Conservation (phyloP, 2,888 invertebrate genomes). For the Cremastinae sp. region DNA sequence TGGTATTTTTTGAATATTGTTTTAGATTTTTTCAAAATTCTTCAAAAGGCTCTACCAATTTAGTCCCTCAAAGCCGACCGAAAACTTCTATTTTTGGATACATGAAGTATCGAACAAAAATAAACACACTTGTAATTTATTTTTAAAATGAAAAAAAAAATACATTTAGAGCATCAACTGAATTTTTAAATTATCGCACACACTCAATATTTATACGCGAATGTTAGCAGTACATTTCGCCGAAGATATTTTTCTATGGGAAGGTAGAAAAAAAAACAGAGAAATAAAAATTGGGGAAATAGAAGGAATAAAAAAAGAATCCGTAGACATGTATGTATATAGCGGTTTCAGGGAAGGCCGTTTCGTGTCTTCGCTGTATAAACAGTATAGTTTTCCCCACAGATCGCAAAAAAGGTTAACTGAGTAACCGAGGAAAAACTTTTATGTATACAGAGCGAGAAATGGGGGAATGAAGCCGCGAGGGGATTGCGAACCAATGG, state of each 20-base stretch:
- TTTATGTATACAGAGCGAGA: constrained; percentile 10
- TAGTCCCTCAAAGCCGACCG: too few relatives aligned
- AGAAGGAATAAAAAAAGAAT: constrained; percentile 10
- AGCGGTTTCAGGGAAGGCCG: constrained; percentile 8
- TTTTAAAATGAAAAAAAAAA: too few relatives aligned
- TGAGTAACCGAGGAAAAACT: constrained; percentile 28
- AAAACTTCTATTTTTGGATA: too few relatives aligned
- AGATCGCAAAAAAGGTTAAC: constrained; percentile 35
- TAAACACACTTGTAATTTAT: too few relatives aligned
- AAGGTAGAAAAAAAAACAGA: not conserved
- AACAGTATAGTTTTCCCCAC: not conserved
- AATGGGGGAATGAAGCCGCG: not conserved
- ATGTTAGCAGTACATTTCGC: not conserved
- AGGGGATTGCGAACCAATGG: constrained; percentile 14
- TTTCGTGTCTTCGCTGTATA: constrained; percentile 17
- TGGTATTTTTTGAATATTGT: too few relatives aligned
- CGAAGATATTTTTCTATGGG: not conserved
- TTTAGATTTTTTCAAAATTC: too few relatives aligned
- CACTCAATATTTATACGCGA: not conserved
- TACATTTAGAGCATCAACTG: too few relatives aligned
- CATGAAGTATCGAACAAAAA: too few relatives aligned
- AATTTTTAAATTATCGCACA: too few relatives aligned
- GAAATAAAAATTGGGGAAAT: not conserved
- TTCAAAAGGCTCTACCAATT: too few relatives aligned
- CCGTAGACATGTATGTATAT: too few relatives aligned